A percentile compares a stretch with the other conserved stretches of the same genome.
These are phyloP conservation scores for Xiphophorus maculatus DNA, from an alignment of 2,113 vertebrate genomes.

Conservation along the genomic window DNA sequence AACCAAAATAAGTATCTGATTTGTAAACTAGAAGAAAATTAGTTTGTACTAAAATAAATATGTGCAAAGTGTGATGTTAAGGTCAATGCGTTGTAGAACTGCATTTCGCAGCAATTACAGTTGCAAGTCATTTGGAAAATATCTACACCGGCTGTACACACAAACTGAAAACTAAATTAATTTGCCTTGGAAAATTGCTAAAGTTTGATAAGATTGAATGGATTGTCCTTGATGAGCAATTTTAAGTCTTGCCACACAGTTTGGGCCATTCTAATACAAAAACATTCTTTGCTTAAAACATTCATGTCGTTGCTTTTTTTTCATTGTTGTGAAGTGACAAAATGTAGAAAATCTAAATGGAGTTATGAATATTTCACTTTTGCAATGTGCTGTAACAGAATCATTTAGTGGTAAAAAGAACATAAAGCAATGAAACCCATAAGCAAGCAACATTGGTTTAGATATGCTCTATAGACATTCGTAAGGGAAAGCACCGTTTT, in stretches of 20 bases:
- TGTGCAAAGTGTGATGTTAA: too few relatives aligned
- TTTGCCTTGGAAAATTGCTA: too few relatives aligned
- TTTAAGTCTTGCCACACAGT: too few relatives aligned
- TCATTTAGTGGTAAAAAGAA: neutral
- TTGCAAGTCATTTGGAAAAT: neutral
- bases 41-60: too few relatives aligned
- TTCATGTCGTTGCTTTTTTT: too few relatives aligned
- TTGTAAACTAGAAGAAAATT: too few relatives aligned
- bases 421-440: neutral
- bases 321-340: neutral
- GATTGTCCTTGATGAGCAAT: too few relatives aligned
- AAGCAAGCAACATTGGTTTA: neutral
- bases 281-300: too few relatives aligned
- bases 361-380: neutral
- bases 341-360: neutral
- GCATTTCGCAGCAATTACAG: neutral
- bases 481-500: neutral
- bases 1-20: too few relatives aligned
- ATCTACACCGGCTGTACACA: neutral
- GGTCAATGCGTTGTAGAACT: neutral
- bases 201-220: too few relatives aligned
- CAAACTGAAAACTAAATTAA: neutral
- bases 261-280: too few relatives aligned
- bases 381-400: neutral
- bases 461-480: neutral